These are phyloP conservation scores for Microtus richardsoni DNA, from an alignment of 2,113 vertebrate genomes.

Conservation along the genomic window DNA sequence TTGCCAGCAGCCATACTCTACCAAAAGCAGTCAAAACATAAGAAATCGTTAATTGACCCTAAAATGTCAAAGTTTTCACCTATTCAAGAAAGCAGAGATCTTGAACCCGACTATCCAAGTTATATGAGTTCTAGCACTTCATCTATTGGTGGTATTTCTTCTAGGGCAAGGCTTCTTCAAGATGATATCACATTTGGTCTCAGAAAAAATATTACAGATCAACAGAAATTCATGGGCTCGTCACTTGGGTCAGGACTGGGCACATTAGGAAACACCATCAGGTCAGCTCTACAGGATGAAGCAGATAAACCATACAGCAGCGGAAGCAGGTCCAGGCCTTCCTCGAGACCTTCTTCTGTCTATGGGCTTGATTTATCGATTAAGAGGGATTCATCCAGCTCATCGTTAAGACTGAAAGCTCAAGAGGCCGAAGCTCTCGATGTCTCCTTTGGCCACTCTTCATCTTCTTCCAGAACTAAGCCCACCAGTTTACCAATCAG, in stretches of 20 bases:
- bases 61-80: conserved; percentile 98
- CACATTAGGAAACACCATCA: conserved; percentile 89
- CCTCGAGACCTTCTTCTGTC: conserved; percentile 97
- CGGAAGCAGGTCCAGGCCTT: conserved; percentile 94
- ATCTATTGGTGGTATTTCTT: conserved; percentile 93
- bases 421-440: conserved; percentile 95
- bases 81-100: conserved; percentile 96
- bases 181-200: conserved; percentile 98
- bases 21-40: conserved; percentile 98
- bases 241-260: conserved; percentile 93
- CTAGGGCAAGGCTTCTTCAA: conserved; percentile 96
- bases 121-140: conserved; percentile 94
- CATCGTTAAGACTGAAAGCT: conserved; percentile 95
- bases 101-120: conserved; percentile 95
- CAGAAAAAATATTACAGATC: conserved; percentile 97
- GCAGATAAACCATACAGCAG: conserved; percentile 94
- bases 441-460: conserved; percentile 92
- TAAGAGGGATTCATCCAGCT: conserved; percentile 97
- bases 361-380: conserved; percentile 98
- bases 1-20: conserved; percentile 97
- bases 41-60: conserved; percentile 95
- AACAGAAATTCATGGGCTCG: conserved; percentile 96
- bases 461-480: conserved; percentile 95
- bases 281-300: conserved; percentile 93
- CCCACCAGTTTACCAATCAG: conserved; percentile 98